Evolutionary conservation across 30 jellyfish, hydroid and myxozoan species (phyloP).

Genomic region (Hydractinia symbiolongicarpus): DNA sequence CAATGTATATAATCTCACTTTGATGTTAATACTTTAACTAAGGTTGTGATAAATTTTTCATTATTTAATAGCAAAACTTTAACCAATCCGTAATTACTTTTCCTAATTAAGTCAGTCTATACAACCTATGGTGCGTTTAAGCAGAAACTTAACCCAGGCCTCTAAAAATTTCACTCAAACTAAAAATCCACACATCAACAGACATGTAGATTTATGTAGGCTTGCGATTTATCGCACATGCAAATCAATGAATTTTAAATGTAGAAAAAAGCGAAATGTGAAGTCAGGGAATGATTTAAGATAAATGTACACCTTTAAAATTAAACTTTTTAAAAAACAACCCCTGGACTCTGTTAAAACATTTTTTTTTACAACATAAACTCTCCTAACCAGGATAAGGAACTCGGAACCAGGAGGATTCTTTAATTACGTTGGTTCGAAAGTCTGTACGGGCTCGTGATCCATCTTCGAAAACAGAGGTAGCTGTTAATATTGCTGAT

Average conservation of each 20-base stretch:
- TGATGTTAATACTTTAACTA: too few species aligned
- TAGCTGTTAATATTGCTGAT: conserved; percentile 71
- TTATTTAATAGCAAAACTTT: too few species aligned
- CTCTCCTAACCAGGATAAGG: conserved; percentile 80
- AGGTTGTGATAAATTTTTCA: too few species aligned
- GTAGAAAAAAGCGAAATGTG: background rate
- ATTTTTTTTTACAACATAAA: background rate
- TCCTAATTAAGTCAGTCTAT: too few species aligned
- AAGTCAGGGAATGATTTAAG: background rate
- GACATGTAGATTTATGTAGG: too few species aligned
- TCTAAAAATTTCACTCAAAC: too few species aligned
- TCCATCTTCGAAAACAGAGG: conserved; percentile 62
- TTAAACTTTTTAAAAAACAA: background rate
- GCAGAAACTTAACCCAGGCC: too few species aligned
- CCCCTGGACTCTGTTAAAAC: background rate
- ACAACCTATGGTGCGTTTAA: too few species aligned
- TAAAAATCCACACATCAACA: too few species aligned
- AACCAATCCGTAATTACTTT: too few species aligned
- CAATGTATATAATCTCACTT: too few species aligned
- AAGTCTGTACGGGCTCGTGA: conserved; percentile 74
- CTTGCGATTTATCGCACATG: too few species aligned
- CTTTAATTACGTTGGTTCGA: conserved; percentile 37
- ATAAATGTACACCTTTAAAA: background rate
- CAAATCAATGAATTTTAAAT: background rate
- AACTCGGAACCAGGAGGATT: conserved; percentile 79